Conservation (phyloP, 2,888 invertebrate genomes). For the Drosophila affinis region DNA sequence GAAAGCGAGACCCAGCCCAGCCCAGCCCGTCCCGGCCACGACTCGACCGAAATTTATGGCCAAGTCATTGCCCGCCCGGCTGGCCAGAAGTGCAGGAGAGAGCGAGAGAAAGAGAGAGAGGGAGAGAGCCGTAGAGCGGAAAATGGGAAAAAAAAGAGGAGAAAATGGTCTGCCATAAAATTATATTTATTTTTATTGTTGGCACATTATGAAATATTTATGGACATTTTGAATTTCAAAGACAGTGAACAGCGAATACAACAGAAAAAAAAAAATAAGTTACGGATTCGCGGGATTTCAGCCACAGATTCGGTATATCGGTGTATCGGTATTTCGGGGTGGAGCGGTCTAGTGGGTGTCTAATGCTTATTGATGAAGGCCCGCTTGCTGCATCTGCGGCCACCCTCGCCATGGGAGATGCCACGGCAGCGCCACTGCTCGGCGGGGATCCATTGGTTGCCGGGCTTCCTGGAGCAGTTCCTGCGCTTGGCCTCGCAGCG, state of each 20-base stretch:
- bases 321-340: too few relatives aligned
- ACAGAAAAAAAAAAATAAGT: neutral
- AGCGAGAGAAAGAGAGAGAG: neutral
- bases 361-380: conserved; percentile 19
- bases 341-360: neutral
- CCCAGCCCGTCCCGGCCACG: conserved; percentile 16
- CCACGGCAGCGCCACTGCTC: conserved; percentile 30
- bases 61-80: conserved; percentile 47
- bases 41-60: conserved; percentile 60
- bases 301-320: neutral
- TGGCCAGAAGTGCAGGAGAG: conserved; percentile 22
- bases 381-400: conserved; percentile 37
- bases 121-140: conserved; percentile 15
- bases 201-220: conserved; percentile 76
- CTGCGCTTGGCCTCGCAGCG: conserved; percentile 53
- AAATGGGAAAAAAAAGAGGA: conserved; percentile 18
- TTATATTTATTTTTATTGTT: conserved; percentile 76
- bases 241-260: conserved; percentile 10
- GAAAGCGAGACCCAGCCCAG: conserved; percentile 1
- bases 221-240: conserved; percentile 47
- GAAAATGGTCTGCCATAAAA: conserved; percentile 72
- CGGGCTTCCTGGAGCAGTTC: conserved; percentile 54
- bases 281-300: neutral
- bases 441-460: conserved; percentile 23
- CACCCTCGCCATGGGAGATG: conserved; percentile 31